Percentiles rank a stretch among this genome's conserved stretches.
phyloP scores from a whole-genome alignment of 1,140 invertebrate genomes.

The Hirudo medicinalis region DNA sequence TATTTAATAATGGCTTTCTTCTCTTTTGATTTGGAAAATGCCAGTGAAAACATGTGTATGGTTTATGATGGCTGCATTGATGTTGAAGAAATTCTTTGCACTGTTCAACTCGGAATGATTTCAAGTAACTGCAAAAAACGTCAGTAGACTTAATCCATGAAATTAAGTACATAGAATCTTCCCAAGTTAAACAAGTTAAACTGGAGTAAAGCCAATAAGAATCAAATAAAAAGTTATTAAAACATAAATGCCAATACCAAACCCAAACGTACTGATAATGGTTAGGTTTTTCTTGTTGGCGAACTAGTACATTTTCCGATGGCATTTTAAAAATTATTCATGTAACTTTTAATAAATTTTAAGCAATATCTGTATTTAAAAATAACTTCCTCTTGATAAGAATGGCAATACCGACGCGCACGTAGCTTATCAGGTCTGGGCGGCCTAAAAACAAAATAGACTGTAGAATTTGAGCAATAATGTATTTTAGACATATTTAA shows the following conservation, averaged over 20 bases:
- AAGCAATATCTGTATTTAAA: too few relatives aligned
- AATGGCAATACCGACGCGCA: too few relatives aligned
- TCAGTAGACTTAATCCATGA: background rate
- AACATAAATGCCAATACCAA: constrained; percentile 15
- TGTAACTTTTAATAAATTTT: background rate
- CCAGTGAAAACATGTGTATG: constrained; percentile 99
- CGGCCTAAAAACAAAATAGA: too few relatives aligned
- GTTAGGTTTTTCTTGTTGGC: constrained; percentile 73
- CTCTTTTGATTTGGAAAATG: constrained; percentile 95
- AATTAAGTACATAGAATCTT: constrained; percentile 11
- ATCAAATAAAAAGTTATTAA: constrained; percentile 7
- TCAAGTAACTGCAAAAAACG: constrained; percentile 50
- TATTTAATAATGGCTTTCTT: constrained; percentile 75
- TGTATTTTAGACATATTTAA: too few relatives aligned
- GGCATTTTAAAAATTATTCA: constrained; percentile 1
- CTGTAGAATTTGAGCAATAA: too few relatives aligned
- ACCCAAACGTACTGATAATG: constrained; percentile 72
- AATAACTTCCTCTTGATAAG: too few relatives aligned
- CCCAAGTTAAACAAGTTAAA: constrained; percentile 6
- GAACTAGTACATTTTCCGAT: background rate
- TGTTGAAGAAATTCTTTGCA: constrained; percentile 96
- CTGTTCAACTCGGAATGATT: constrained; percentile 97
- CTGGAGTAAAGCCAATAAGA: constrained; percentile 19
- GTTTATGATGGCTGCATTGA: constrained; percentile 97
- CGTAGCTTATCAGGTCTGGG: too few relatives aligned